These are phyloP conservation scores for Pithys albifrons DNA, from an alignment of 2,113 vertebrate genomes.

Conservation along the genomic window DNA sequence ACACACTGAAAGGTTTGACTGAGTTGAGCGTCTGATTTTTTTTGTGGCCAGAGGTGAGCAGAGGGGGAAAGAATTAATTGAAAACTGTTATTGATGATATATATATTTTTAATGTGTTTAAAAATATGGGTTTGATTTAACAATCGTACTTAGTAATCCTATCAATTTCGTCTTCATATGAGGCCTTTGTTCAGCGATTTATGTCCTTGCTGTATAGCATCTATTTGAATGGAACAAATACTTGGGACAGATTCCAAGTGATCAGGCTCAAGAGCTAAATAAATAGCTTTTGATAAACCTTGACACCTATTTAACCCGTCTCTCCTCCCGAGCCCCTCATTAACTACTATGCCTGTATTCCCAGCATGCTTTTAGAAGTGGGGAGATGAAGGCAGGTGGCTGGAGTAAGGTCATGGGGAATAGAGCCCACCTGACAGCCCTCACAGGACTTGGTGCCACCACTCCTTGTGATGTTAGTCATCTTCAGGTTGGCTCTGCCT, in stretches of 20 bases:
- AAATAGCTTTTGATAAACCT: slow-evolving; percentile 41
- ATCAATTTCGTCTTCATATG: slow-evolving; percentile 67
- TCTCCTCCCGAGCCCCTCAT: neutral
- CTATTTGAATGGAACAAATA: neutral
- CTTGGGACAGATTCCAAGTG: slow-evolving; percentile 25
- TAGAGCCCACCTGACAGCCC: neutral
- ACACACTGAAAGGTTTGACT: slow-evolving; percentile 81
- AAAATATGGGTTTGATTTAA: slow-evolving; percentile 76
- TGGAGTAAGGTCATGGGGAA: neutral
- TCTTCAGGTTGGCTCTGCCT: neutral
- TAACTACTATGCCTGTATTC: neutral
- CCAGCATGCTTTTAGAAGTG: neutral
- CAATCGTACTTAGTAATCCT: slow-evolving; percentile 71
- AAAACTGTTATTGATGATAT: slow-evolving; percentile 73
- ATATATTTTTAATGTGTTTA: neutral
- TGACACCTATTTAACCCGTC: neutral
- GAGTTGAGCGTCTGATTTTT: slow-evolving; percentile 75
- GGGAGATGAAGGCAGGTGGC: neutral
- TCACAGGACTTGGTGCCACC: neutral
- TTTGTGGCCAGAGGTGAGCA: slow-evolving; percentile 74
- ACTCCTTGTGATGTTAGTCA: accelerated
- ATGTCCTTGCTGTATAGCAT: neutral
- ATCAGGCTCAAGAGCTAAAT: neutral
- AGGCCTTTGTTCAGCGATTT: slow-evolving; percentile 72
- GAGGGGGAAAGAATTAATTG: slow-evolving; percentile 81